Conservation (phyloP, 2,113 vertebrate species). For the Oryzias curvinotus region DNA sequence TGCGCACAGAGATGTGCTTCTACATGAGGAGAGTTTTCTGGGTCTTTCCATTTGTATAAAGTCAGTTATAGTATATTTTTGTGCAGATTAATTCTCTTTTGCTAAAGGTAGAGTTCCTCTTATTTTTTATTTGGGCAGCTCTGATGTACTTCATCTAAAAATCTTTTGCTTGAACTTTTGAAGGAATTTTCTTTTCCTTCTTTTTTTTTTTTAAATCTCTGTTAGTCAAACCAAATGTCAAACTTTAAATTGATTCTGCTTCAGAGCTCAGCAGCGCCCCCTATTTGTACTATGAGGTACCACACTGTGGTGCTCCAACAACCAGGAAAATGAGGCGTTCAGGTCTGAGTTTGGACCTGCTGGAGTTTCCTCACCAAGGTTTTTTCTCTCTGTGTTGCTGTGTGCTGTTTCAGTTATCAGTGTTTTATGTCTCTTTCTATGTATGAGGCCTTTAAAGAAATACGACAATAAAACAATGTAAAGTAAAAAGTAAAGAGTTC, state of each 20-base stretch:
- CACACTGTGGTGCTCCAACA: neutral
- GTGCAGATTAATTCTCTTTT: conserved; percentile 53
- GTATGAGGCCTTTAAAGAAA: conserved; percentile 8
- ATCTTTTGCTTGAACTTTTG: no score
- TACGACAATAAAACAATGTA: conserved; percentile 30
- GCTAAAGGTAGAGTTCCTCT: neutral
- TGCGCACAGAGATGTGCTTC: conserved; percentile 8
- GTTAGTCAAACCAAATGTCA: no score
- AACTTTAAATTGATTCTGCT: neutral
- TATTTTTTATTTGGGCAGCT: neutral
- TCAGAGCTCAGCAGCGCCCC: conserved; percentile 27
- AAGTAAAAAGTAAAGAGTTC: neutral
- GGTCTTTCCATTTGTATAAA: conserved; percentile 46
- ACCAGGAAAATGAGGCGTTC: no score
- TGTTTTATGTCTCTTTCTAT: conserved; percentile 7
- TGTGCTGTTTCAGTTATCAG: neutral
- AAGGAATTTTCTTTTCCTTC: no score
- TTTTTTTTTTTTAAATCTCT: no score
- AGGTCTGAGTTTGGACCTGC: neutral
- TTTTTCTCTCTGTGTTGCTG: neutral
- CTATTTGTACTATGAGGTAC: neutral
- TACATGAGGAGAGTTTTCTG: neutral
- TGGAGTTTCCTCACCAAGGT: neutral
- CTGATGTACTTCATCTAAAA: neutral
- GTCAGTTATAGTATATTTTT: conserved; percentile 60